phyloP scores from a whole-genome alignment of 2,113 vertebrate species.

The Bubo scandiacus region DNA sequence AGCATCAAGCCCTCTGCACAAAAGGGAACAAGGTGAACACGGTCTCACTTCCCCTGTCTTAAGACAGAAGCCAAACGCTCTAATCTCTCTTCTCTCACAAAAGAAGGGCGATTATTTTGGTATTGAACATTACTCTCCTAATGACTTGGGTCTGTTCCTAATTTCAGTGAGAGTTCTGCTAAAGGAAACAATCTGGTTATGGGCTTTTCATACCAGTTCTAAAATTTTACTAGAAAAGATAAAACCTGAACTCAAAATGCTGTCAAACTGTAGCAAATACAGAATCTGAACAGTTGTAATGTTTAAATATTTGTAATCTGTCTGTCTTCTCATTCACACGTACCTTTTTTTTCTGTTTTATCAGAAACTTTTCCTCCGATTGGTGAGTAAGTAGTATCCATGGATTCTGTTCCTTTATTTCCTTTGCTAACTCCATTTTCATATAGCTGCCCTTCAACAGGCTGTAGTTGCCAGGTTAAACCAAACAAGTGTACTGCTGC shows the following conservation, averaged over 20 bases:
- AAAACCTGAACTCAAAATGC: neutral
- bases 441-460: conserved; percentile 91
- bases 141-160: neutral
- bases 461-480: conserved; percentile 96
- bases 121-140: neutral
- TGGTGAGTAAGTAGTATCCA: conserved; percentile 85
- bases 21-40: rapidly evolving
- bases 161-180: neutral
- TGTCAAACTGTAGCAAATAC: neutral
- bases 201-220: neutral
- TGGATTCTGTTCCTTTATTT: conserved; percentile 81
- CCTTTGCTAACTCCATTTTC: conserved; percentile 94
- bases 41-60: neutral
- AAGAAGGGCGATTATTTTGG: neutral
- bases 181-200: neutral
- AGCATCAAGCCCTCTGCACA: neutral
- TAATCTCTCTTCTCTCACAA: neutral
- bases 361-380: conserved; percentile 88
- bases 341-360: conserved; percentile 87
- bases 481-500: conserved; percentile 97
- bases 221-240: neutral
- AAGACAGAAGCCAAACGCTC: neutral
- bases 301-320: neutral
- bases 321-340: neutral
- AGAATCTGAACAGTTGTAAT: neutral